These are phyloP conservation scores for Eudasyphora cyanicolor DNA, from an alignment of 2,888 invertebrate species.

Conservation along the genomic window DNA sequence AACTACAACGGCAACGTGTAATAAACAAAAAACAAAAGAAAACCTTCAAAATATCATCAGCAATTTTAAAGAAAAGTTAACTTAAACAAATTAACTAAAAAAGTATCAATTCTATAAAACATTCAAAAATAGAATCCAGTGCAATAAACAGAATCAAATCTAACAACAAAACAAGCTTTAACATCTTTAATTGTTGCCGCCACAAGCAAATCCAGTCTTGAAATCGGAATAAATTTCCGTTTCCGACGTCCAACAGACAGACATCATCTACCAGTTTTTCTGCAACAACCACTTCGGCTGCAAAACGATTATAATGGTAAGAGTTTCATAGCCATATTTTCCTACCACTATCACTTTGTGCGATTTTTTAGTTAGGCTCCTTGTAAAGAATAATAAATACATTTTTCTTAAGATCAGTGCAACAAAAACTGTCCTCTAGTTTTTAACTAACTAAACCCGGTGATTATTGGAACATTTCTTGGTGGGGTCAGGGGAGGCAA, in stretches of 20 bases:
- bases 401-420: not conserved
- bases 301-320: slow-evolving; percentile 78
- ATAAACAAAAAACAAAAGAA: not conserved
- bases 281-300: slow-evolving; percentile 65
- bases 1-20: not conserved
- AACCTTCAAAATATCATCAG: too few species aligned
- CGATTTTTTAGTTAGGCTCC: not conserved
- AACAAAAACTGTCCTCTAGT: not conserved
- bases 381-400: not conserved
- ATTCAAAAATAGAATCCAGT: not conserved
- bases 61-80: not conserved
- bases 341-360: not conserved
- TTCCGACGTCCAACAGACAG: not conserved
- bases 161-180: not conserved
- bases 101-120: not conserved
- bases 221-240: not conserved
- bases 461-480: not conserved
- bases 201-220: not conserved
- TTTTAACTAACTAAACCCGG: not conserved
- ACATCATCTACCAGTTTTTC: slow-evolving; percentile 25
- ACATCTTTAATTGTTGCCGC: not conserved
- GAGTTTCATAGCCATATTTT: slow-evolving; percentile 70
- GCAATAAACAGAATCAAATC: not conserved
- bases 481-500: too few species aligned
- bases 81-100: not conserved